Evolutionary conservation across 1,140 invertebrate genomes (phyloP).

Genomic region (Dufourea novaeangliae): DNA sequence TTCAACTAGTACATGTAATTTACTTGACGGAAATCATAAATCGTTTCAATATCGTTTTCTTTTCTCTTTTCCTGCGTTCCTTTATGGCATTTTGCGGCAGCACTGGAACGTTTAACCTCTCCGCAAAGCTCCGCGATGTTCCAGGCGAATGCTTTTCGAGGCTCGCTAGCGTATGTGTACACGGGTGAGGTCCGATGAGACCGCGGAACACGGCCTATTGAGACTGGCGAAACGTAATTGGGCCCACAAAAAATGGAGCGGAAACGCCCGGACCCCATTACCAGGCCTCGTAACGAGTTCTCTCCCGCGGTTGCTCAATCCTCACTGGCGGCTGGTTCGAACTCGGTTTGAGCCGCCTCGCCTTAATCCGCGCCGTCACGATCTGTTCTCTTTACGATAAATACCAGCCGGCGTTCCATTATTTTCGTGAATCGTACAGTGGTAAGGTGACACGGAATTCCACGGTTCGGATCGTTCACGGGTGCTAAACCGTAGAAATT

Average conservation of each 20-base stretch:
- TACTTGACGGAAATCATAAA: too few relatives aligned
- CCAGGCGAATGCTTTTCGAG: conserved; percentile 22
- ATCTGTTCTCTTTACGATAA: conserved; percentile 37
- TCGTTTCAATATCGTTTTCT: not conserved
- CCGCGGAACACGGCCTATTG: conserved; percentile 65
- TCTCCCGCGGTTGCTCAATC: conserved; percentile 63
- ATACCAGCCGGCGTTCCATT: conserved; percentile 29
- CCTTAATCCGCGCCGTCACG: conserved; percentile 64
- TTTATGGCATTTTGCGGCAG: conserved; percentile 8
- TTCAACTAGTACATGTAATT: too few relatives aligned
- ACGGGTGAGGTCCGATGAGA: conserved; percentile 52
- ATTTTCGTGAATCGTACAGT: conserved; percentile 7
- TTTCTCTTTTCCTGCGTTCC: not conserved
- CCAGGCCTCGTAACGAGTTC: conserved; percentile 67
- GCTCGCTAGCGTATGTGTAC: not conserved
- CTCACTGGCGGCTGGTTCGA: conserved; percentile 47
- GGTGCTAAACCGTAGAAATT: not conserved
- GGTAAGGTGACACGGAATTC: not conserved
- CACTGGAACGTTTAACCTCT: not conserved
- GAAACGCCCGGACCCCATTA: conserved; percentile 73
- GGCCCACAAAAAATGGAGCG: conserved; percentile 75
- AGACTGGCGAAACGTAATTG: conserved; percentile 71
- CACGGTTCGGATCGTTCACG: not conserved
- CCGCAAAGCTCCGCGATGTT: conserved; percentile 31
- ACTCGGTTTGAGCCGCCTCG: conserved; percentile 60